Conservation (phyloP, 1,140 invertebrate species). For the Acyrthosiphon pisum region DNA sequence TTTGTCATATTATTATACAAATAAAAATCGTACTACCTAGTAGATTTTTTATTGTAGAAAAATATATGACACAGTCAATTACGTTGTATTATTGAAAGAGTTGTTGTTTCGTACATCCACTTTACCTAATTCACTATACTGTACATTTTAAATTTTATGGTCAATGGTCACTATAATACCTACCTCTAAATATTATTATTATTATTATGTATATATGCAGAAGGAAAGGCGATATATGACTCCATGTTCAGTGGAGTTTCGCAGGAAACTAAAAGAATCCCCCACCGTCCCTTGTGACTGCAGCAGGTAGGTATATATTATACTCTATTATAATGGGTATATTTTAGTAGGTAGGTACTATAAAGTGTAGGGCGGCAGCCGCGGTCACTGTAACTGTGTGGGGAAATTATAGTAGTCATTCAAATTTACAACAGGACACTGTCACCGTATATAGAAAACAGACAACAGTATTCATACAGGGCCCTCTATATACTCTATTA, state of each 20-base stretch:
- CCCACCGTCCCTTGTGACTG: background rate
- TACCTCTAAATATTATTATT: background rate
- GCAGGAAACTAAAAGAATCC: background rate
- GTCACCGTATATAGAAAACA: background rate
- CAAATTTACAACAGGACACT: background rate
- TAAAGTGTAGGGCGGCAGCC: background rate
- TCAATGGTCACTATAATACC: background rate
- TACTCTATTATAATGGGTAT: background rate
- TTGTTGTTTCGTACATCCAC: too few species aligned
- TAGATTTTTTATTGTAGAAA: too few species aligned
- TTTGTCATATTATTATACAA: too few species aligned
- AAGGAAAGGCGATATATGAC: background rate
- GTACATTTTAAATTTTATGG: background rate
- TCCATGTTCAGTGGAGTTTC: background rate
- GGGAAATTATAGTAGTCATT: background rate
- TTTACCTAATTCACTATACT: background rate
- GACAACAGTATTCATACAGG: background rate
- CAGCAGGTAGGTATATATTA: background rate
- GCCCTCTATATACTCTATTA: background rate
- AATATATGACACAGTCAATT: too few species aligned
- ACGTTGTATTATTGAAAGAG: too few species aligned
- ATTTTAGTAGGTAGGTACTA: constrained; percentile 3
- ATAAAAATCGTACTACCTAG: too few species aligned
- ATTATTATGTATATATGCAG: background rate
- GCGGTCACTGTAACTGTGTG: background rate